phyloP scores from a whole-genome alignment of 2,888 invertebrate species.

The Lepidonotus clava region DNA sequence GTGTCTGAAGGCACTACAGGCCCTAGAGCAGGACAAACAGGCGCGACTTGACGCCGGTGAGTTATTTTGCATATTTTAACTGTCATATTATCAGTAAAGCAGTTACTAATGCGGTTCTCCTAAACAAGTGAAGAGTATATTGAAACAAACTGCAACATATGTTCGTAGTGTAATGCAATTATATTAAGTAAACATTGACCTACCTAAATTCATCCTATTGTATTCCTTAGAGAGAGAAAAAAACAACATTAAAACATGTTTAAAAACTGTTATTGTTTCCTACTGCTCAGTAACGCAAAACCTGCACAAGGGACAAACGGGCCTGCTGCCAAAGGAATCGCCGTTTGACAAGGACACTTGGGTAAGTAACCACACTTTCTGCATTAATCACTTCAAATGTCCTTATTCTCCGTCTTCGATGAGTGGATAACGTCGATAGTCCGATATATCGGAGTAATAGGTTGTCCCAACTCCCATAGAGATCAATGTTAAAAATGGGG shows the following conservation, averaged over 20 bases:
- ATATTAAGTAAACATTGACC: neutral
- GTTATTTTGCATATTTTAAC: neutral
- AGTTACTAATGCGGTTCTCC: neutral
- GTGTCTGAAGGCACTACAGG: conserved; percentile 60
- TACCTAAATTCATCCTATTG: neutral
- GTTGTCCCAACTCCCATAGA: too few species aligned
- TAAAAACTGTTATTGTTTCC: too few species aligned
- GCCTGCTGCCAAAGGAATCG: neutral
- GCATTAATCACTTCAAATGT: too few species aligned
- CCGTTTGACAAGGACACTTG: conserved; percentile 15
- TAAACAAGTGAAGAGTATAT: neutral
- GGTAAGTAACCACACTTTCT: too few species aligned
- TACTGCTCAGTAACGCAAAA: neutral
- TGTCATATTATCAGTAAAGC: neutral
- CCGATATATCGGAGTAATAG: too few species aligned
- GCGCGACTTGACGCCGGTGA: neutral
- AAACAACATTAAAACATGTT: too few species aligned
- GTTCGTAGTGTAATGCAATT: neutral
- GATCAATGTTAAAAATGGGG: too few species aligned
- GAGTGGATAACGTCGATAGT: too few species aligned
- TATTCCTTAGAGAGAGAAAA: too few species aligned
- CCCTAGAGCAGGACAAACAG: conserved; percentile 21
- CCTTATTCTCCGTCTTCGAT: too few species aligned
- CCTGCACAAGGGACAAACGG: neutral
- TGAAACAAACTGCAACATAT: too few species aligned